A percentile compares a stretch with the other conserved stretches of the same genome.
These are phyloP conservation scores for Rhopalosiphum maidis DNA, from an alignment of 1,140 invertebrate species.

Conservation along the genomic window DNA sequence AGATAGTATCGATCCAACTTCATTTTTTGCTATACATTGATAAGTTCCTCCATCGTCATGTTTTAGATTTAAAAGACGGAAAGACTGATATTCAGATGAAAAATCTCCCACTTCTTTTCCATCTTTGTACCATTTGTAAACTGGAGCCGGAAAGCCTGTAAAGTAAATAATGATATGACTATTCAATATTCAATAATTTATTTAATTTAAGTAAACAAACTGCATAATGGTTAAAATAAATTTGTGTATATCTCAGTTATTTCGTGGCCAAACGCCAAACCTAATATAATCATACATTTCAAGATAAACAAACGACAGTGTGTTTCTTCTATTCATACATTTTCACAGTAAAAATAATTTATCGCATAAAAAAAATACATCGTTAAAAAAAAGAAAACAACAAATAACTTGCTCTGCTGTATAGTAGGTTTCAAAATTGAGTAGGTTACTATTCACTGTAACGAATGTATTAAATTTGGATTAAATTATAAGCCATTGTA, in stretches of 20 bases:
- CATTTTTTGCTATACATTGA: constrained; percentile 88
- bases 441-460: too few relatives aligned
- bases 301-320: neutral
- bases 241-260: neutral
- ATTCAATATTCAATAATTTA: neutral
- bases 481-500: too few relatives aligned
- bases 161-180: constrained; percentile 52
- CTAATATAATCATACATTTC: neutral
- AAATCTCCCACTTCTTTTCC: constrained; percentile 76
- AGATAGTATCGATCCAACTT: constrained; percentile 88
- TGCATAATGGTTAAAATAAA: neutral
- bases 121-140: constrained; percentile 90
- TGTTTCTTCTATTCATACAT: neutral
- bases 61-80: constrained; percentile 80
- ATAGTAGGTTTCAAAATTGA: too few relatives aligned
- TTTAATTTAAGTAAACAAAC: neutral
- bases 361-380: neutral
- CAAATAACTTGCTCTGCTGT: neutral
- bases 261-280: neutral
- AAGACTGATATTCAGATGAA: constrained; percentile 73
- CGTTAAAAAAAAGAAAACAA: too few relatives aligned
- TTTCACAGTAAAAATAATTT: neutral
- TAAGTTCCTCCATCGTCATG: constrained; percentile 84
- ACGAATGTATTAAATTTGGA: too few relatives aligned
- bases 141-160: constrained; percentile 84